Base-by-base conservation (phyloP, 2,113 vertebrate species). In the Eudorcas thomsonii region DNA sequence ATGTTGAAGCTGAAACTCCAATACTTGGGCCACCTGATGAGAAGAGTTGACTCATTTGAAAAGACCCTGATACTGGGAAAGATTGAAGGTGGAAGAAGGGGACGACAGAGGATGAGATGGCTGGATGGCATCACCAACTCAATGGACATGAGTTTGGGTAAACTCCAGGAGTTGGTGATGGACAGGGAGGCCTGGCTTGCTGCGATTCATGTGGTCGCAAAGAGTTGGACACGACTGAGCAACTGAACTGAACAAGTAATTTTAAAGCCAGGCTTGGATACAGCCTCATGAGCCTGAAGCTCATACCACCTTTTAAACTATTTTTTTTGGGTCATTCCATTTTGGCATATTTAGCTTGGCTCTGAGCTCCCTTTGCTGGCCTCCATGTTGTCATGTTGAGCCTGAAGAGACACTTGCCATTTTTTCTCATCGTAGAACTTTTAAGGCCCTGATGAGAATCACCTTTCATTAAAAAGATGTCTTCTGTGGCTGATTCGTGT, bases 171-270 rank as follows among this genome's bases (percentile, higher is more conserved):
- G 59, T 14, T 60, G 59, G 59, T 60, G 59, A 60, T 60, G 12
- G 59, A 60, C 26, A 60, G 59, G 59, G 26, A 60, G 26, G 59
- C 59, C 26, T 60, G 59, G 59, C 0, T 0, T 60, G 59, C 59
- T 28, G 11, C 2, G 5, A 28, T 30, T 60, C 13, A 6, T 30
- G 59, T 0, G 59, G 28, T 60, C 2, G 0, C 59, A 30, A 62
- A 62, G 59, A 62, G 28, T 62, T 0, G 13, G 59, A 30, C 59
- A 62, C 0, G 2, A 62, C 59, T 62, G 60, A 62, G 28, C 13
- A 3, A 60, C 28, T 60, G 59, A 62, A 30, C 13, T 62, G 13
- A 62, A 62, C 60, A 74, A 36, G 19, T 67, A 67, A 60, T 48
- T 59, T 59, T 84, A 80, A 94, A 88, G 50, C 19, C 7, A 55